Base-by-base conservation (phyloP, 2,888 invertebrate species). In the Ypsolopha scabrella region DNA sequence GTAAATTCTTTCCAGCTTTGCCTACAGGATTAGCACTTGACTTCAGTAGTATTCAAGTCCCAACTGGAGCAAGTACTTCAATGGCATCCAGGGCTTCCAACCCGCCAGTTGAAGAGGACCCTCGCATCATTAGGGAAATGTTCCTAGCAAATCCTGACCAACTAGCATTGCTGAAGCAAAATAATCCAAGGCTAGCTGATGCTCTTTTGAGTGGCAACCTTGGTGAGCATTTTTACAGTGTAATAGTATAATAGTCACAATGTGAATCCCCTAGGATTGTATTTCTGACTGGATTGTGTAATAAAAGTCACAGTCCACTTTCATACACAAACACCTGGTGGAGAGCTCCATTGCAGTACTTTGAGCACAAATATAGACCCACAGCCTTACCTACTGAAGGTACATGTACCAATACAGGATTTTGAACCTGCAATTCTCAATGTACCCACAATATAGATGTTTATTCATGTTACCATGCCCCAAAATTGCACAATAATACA, bases 181-280 rank as follows among this genome's bases (percentile, higher is more conserved):
- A 98, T 67, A 98, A 98, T 86, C 95, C 97, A 6, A 88, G 93
- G 58, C 80, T 98, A 53, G 97, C 98, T 8, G 97, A 97, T 73
- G 97, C 98, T 13, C 79, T 98, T 34, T 87, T 94, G 1, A 94
- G 93, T 62, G 96, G 95, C 34, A 93, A 93, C 73, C 87, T 94
- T 59, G 94, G 92, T 93, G 76, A 69, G 77, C 4, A 41, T 41
- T 39, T 6, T 38, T 11, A 7, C 39, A 39, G 39, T 39, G 11
- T 39, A 39, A 39, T n/a, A 10, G n/a, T n/a, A 10, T 39, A 2
- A 10, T 10, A 39, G 3, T 9, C n/a, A n/a, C 38, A 10, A n/a
- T 11, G 11, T 39, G 39, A 39, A 1, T 39, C n/a, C 6, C 4
- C 10, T 39, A 39, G n/a, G 11, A n/a, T 6, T 39, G 6, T 6